Conservation (phyloP, 2,113 vertebrate species). For the Neodon shergylaensis region DNA sequence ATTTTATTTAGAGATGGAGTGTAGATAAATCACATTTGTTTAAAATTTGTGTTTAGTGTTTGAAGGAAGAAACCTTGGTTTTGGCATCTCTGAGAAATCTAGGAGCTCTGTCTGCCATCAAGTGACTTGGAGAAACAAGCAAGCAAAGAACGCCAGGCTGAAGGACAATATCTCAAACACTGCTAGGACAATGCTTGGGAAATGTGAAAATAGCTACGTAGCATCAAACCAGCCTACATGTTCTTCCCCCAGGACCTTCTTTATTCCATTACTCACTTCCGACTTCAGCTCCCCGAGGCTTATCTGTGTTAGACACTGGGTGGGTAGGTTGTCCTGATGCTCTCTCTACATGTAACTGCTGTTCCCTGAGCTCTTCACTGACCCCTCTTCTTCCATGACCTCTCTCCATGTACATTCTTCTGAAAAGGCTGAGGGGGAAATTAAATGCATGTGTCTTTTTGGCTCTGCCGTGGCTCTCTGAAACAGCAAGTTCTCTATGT, state of each 20-base stretch:
- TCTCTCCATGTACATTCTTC: not conserved
- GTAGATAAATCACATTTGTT: conserved; percentile 21
- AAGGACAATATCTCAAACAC: not conserved
- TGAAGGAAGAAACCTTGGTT: not conserved
- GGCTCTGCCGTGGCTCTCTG: conserved; percentile 57
- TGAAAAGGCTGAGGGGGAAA: conserved; percentile 61
- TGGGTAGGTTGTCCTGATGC: not conserved
- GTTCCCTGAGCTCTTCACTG: not conserved
- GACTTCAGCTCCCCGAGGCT: not conserved
- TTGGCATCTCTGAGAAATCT: not conserved
- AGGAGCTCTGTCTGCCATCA: not conserved
- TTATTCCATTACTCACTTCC: not conserved
- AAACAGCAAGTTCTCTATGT: conserved; percentile 50
- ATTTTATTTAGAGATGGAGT: conserved; percentile 35
- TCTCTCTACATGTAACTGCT: not conserved
- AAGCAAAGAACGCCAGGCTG: not conserved
- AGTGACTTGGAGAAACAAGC: not conserved
- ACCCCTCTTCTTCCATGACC: not conserved
- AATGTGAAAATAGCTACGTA: not conserved
- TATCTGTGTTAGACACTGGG: not conserved
- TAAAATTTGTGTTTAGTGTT: conserved; percentile 36
- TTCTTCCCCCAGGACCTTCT: not conserved
- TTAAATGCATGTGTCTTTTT: not conserved
- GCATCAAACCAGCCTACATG: not conserved
- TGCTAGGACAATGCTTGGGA: not conserved